Percentiles rank a stretch among this genome's conserved stretches.
These are phyloP conservation scores for Eumeta japonica DNA, from an alignment of 1,140 invertebrate species.

Conservation along the genomic window DNA sequence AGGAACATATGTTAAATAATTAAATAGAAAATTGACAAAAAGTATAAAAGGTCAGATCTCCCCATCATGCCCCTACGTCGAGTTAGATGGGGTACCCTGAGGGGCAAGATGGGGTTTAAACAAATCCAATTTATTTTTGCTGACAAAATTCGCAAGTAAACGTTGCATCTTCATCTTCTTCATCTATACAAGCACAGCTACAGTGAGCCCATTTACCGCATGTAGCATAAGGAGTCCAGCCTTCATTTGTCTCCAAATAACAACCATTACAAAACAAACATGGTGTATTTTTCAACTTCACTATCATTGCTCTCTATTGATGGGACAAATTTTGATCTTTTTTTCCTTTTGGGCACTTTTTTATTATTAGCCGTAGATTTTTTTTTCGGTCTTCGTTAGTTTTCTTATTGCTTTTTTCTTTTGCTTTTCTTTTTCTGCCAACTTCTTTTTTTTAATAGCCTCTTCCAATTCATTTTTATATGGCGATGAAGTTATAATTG, in stretches of 20 bases:
- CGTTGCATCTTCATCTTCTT: conserved; percentile 11
- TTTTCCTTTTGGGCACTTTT: conserved; percentile 8
- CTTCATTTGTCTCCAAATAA: conserved; percentile 17
- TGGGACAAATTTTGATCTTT: conserved; percentile 7
- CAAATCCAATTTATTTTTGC: too few relatives aligned
- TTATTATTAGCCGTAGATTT: conserved; percentile 11
- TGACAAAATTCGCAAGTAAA: too few relatives aligned
- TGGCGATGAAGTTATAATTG: conserved; percentile 11
- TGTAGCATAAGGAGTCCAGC: conserved; percentile 14
- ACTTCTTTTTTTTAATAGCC: conserved; percentile 6
- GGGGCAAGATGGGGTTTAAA: too few relatives aligned
- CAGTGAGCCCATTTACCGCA: conserved; percentile 22
- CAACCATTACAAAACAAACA: conserved; percentile 14
- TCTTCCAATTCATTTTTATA: conserved; percentile 13
- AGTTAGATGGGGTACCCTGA: conserved; percentile 10
- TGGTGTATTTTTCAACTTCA: conserved; percentile 10
- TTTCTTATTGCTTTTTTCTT: conserved; percentile 8
- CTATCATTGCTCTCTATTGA: too few relatives aligned
- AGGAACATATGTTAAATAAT: too few relatives aligned
- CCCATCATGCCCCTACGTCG: conserved; percentile 6
- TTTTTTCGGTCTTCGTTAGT: conserved; percentile 9
- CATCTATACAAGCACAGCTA: conserved; percentile 19
- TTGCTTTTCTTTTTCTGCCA: conserved; percentile 6
- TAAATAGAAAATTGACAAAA: too few relatives aligned
- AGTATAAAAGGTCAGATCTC: too few relatives aligned